Evolutionary conservation across 2,888 invertebrate species (phyloP).

Genomic region (Drosophila picticornis): DNA sequence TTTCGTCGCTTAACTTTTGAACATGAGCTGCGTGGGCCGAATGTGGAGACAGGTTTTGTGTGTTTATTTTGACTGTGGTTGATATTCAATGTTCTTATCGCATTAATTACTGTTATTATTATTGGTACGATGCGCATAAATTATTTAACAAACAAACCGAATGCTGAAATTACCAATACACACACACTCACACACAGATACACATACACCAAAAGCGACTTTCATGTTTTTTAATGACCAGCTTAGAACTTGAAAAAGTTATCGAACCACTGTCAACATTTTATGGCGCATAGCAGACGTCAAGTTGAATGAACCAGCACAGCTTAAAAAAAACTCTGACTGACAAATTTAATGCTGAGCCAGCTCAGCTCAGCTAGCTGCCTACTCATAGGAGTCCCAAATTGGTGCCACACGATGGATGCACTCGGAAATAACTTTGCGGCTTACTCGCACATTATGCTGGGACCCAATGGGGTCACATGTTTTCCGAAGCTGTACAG

Average conservation of each 20-base stretch:
- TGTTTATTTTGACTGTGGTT: slow-evolving; percentile 38
- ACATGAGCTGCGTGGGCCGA: slow-evolving; percentile 43
- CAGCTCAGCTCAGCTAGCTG: slow-evolving; percentile 2
- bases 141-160: slow-evolving; percentile 50
- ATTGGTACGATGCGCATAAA: slow-evolving; percentile 60
- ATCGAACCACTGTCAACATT: slow-evolving; percentile 13
- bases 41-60: slow-evolving; percentile 16
- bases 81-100: slow-evolving; percentile 38
- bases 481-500: slow-evolving; percentile 2
- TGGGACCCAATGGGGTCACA: slow-evolving; percentile 23
- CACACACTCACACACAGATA: not conserved
- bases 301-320: slow-evolving; percentile 67
- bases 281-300: slow-evolving; percentile 14
- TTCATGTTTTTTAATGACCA: slow-evolving; percentile 51
- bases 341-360: slow-evolving; percentile 26
- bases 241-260: slow-evolving; percentile 4
- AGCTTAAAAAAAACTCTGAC: slow-evolving; percentile 38
- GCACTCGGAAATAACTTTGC: slow-evolving; percentile 53
- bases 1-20: slow-evolving; percentile 23
- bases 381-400: slow-evolving; percentile 7
- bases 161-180: slow-evolving; percentile 57
- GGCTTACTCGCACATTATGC: slow-evolving; percentile 43
- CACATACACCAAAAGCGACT: slow-evolving; percentile 27
- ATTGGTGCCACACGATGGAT: slow-evolving; percentile 44
- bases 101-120: slow-evolving; percentile 74